phyloP scores from a whole-genome alignment of 2,113 vertebrate genomes.

The Amblyornis subalaris region DNA sequence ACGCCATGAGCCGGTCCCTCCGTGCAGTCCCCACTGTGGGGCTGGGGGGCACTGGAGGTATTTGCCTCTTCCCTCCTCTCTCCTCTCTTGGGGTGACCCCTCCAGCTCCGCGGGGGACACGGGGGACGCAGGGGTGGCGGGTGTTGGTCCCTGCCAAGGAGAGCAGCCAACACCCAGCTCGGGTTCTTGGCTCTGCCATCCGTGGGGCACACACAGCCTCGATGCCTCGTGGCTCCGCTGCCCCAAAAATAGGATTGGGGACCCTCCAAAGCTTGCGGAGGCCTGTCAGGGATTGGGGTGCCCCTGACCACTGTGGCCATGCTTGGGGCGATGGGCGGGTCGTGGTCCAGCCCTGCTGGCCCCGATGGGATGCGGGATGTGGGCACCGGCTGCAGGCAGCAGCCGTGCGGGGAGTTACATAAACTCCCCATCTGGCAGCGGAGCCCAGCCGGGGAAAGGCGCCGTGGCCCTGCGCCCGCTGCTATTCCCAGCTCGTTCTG shows the following conservation, averaged over 20 bases:
- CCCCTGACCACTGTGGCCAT: fast-evolving
- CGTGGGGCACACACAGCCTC: not conserved
- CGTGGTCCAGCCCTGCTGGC: not conserved
- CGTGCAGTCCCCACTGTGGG: fast-evolving
- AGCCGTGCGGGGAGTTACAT: conserved; percentile 59
- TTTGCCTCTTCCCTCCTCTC: not conserved
- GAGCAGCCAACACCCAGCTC: not conserved
- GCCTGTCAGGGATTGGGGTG: not conserved
- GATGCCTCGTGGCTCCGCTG: fast-evolving
- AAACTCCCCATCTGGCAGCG: conserved; percentile 62
- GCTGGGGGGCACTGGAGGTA: not conserved
- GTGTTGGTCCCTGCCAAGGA: not conserved
- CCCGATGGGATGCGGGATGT: not conserved
- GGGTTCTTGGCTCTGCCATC: not conserved
- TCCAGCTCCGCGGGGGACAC: fast-evolving
- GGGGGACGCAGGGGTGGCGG: not conserved
- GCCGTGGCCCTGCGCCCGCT: conserved; percentile 19
- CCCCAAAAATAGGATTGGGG: not conserved
- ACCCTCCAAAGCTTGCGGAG: fast-evolving
- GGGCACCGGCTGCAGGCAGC: conserved; percentile 35
- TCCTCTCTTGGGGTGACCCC: not conserved
- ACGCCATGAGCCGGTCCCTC: not conserved
- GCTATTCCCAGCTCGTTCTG: conserved; percentile 6
- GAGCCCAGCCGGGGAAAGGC: conserved; percentile 8
- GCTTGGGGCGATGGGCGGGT: not conserved